A percentile compares a stretch with the other conserved stretches of the same genome.
These are phyloP conservation scores for Dexiosoma caninum DNA, from an alignment of 2,888 invertebrate genomes.

Conservation along the genomic window DNA sequence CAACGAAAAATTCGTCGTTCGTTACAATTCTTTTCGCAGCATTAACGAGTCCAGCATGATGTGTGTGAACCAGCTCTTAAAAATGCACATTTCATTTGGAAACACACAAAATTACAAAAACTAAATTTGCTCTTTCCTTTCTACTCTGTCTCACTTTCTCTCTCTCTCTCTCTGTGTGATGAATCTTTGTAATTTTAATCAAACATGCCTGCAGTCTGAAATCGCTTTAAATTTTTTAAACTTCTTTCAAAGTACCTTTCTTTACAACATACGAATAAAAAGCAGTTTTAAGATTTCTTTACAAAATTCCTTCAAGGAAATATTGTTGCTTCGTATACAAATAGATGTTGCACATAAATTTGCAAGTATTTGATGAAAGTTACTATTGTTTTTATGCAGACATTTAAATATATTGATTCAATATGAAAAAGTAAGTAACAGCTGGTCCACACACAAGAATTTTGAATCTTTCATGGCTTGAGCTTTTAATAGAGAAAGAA, in stretches of 20 bases:
- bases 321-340: constrained; percentile 4
- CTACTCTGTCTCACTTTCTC: not conserved
- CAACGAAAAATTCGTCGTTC: too few relatives aligned
- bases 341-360: constrained; percentile 20
- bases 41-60: too few relatives aligned
- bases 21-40: too few relatives aligned
- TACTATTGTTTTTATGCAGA: not conserved
- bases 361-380: constrained; percentile 15
- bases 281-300: not conserved
- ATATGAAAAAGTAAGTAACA: too few relatives aligned
- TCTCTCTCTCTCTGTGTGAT: too few relatives aligned
- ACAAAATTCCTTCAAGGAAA: not conserved
- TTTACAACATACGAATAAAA: not conserved
- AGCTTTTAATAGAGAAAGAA: too few relatives aligned
- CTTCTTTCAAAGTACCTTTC: not conserved
- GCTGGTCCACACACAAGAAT: too few relatives aligned
- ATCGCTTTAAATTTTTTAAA: not conserved
- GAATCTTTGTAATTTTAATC: not conserved
- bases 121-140: too few relatives aligned
- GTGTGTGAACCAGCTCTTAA: too few relatives aligned
- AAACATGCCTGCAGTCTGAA: not conserved
- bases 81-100: too few relatives aligned
- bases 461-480: too few relatives aligned
- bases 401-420: not conserved
- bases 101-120: too few relatives aligned